Percentiles rank a stretch among this genome's conserved stretches.
These are phyloP conservation scores for Aphelenchoides bicaudatus DNA, from an alignment of 2,888 invertebrate genomes.

Conservation along the genomic window DNA sequence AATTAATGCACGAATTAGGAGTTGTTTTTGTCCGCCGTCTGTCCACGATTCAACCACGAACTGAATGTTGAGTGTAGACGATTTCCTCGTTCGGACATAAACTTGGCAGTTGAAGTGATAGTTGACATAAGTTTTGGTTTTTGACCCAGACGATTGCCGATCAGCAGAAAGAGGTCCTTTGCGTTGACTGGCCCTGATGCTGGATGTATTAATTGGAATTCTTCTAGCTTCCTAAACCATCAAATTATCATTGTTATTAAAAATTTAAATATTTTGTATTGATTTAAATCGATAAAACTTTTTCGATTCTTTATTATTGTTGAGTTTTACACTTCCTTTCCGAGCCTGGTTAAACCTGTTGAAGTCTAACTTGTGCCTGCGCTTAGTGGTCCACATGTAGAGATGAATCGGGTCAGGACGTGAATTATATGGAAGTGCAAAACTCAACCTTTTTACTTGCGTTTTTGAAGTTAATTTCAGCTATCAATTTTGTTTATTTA, in stretches of 20 bases:
- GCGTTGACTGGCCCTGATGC: conserved; percentile 90
- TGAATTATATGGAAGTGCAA: too few relatives aligned
- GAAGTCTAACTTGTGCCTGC: too few relatives aligned
- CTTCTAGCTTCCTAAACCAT: too few relatives aligned
- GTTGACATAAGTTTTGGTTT: conserved; percentile 44
- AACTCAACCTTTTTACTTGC: too few relatives aligned
- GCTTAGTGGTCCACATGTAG: too few relatives aligned
- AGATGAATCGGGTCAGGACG: too few relatives aligned
- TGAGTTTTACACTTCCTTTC: too few relatives aligned
- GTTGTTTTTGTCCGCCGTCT: not conserved
- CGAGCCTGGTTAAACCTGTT: too few relatives aligned
- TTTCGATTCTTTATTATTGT: too few relatives aligned
- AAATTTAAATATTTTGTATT: not conserved
- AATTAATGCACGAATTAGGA: not conserved
- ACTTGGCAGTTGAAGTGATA: conserved; percentile 48
- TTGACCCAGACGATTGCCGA: conserved; percentile 47
- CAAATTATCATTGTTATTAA: too few relatives aligned
- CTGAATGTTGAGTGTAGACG: conserved; percentile 44
- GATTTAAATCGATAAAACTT: not conserved
- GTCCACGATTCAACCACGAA: conserved; percentile 44
- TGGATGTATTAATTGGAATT: conserved; percentile 78
- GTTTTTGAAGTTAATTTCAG: too few relatives aligned
- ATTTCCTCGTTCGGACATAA: conserved; percentile 41
- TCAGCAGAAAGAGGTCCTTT: conserved; percentile 75
- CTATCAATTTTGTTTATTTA: too few relatives aligned